Conservation (phyloP, 2,113 vertebrate species). For the Equus quagga region DNA sequence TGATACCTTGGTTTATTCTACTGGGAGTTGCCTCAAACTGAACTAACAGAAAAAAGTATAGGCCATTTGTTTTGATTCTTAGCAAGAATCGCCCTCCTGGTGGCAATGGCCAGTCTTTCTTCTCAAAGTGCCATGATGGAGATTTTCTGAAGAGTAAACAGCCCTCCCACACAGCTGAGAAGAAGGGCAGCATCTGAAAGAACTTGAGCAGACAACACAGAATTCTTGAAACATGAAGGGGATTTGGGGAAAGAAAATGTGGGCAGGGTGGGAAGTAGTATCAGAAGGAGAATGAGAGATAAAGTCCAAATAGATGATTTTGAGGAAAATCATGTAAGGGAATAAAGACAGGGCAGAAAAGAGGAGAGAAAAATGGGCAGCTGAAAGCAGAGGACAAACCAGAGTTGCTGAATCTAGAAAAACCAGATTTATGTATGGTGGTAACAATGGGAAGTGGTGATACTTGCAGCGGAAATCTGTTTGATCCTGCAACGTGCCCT, state of each 20-base stretch:
- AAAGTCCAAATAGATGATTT: neutral
- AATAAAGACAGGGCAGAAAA: neutral
- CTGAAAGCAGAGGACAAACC: neutral
- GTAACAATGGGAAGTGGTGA: neutral
- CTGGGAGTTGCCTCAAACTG: neutral
- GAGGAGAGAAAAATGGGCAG: neutral
- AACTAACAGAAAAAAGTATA: neutral
- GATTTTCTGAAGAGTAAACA: neutral
- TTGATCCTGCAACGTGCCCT: neutral
- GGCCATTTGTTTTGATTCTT: conserved; percentile 43
- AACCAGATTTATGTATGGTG: neutral
- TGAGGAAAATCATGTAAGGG: neutral
- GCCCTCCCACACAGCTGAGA: neutral
- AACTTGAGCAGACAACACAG: neutral
- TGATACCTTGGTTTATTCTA: neutral
- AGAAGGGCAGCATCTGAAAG: neutral
- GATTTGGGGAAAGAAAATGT: neutral
- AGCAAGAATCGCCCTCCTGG: neutral
- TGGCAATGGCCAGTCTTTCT: neutral
- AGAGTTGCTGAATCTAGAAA: neutral
- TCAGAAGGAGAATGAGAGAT: neutral
- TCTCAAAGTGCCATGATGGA: neutral
- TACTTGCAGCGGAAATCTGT: neutral
- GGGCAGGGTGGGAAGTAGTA: neutral
- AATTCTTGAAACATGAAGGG: neutral